These are phyloP conservation scores for Synergus laeviventris DNA, from an alignment of 2,888 invertebrate genomes.

Conservation along the genomic window DNA sequence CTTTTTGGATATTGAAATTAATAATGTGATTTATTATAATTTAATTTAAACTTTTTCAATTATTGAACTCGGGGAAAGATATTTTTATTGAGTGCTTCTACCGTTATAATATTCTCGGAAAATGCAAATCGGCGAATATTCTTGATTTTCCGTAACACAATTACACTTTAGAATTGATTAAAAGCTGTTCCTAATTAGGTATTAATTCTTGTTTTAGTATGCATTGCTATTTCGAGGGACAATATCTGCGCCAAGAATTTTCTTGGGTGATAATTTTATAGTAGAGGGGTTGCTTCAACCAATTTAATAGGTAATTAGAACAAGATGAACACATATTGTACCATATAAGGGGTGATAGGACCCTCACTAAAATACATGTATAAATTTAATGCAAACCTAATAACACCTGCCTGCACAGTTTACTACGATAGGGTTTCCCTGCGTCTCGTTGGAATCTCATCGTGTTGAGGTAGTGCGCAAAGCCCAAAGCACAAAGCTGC, in stretches of 20 bases:
- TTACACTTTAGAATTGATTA: too few relatives aligned
- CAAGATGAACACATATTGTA: too few relatives aligned
- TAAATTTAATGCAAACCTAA: constrained; percentile 31
- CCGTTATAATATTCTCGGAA: too few relatives aligned
- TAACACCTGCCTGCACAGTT: constrained; percentile 34
- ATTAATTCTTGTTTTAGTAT: too few relatives aligned
- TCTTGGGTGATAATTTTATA: neutral
- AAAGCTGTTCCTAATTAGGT: too few relatives aligned
- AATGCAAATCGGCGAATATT: too few relatives aligned
- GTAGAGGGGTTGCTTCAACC: constrained; percentile 43
- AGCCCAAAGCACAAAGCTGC: constrained; percentile 19
- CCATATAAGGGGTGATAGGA: constrained; percentile 1
- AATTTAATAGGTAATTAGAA: constrained; percentile 58
- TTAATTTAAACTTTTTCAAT: constrained; percentile 23
- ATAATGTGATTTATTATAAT: constrained; percentile 17
- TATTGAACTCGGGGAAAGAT: neutral
- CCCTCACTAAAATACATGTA: constrained; percentile 23
- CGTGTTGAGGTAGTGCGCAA: neutral
- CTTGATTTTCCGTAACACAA: too few relatives aligned
- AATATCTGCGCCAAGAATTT: constrained; percentile 1
- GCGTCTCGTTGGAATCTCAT: constrained; percentile 25
- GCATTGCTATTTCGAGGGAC: neutral
- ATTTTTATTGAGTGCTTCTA: neutral
- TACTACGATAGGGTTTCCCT: constrained; percentile 27
- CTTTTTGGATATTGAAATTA: neutral